Percentiles rank a stretch among this genome's conserved stretches.
phyloP scores from a whole-genome alignment of 2,113 vertebrate genomes.

The Vanacampus margaritifer region DNA sequence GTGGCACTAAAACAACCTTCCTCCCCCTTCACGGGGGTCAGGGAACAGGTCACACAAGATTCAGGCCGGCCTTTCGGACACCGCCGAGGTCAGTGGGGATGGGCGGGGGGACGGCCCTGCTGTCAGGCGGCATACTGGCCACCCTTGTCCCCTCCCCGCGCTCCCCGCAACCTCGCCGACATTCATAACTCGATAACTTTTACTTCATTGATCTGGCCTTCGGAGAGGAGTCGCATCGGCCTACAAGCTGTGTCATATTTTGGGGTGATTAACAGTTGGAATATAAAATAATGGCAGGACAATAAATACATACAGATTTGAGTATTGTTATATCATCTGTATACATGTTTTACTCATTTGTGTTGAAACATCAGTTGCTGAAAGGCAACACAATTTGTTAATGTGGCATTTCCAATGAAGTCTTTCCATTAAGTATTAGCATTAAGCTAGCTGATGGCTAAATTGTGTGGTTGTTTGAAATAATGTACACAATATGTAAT shows the following conservation, averaged over 20 bases:
- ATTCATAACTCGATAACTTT: constrained; percentile 68
- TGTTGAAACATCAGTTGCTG: too few species aligned
- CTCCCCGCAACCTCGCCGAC: constrained; percentile 21
- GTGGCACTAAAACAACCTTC: constrained; percentile 45
- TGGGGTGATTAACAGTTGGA: constrained; percentile 21
- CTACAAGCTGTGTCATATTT: constrained; percentile 43
- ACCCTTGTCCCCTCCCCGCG: constrained; percentile 41
- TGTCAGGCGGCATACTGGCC: constrained; percentile 30
- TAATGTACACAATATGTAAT: too few species aligned
- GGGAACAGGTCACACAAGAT: constrained; percentile 64
- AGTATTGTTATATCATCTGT: too few species aligned
- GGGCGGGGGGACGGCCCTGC: constrained; percentile 38
- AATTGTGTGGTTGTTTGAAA: too few species aligned
- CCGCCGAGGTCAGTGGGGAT: constrained; percentile 66
- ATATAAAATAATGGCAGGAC: too few species aligned
- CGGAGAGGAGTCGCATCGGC: constrained; percentile 46
- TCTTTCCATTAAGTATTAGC: too few species aligned
- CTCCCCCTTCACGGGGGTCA: constrained; percentile 52
- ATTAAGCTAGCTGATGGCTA: too few species aligned
- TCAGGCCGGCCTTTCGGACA: constrained; percentile 59
- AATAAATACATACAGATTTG: too few species aligned
- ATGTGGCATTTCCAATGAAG: too few species aligned
- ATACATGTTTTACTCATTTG: too few species aligned
- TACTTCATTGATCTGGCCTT: constrained; percentile 63
- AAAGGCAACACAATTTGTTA: too few species aligned